phyloP scores from a whole-genome alignment of 2,113 vertebrate species.

The Erythrolamprus reginae region DNA sequence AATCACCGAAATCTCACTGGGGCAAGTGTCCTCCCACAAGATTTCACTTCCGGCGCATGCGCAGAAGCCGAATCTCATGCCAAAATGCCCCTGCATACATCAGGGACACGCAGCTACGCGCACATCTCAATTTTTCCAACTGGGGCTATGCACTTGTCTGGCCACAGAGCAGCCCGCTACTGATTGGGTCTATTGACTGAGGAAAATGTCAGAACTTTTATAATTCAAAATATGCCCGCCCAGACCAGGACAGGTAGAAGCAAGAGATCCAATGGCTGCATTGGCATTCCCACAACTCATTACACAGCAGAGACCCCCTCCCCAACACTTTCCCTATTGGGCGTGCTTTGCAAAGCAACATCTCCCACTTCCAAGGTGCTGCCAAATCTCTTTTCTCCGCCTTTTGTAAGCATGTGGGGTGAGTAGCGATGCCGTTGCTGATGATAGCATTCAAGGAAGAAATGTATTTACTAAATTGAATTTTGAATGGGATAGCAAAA shows the following conservation, averaged over 20 bases:
- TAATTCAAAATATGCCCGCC: not conserved
- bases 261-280: not conserved
- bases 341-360: slow-evolving; percentile 2
- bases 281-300: not conserved
- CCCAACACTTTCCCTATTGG: not conserved
- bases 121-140: too few relatives aligned
- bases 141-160: too few relatives aligned
- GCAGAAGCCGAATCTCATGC: too few relatives aligned
- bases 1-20: too few relatives aligned
- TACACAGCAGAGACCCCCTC: not conserved
- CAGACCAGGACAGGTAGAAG: not conserved
- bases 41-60: too few relatives aligned
- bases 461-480: slow-evolving; percentile 26
- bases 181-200: not conserved
- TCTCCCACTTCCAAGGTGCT: slow-evolving; percentile 4
- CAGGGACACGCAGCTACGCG: too few relatives aligned
- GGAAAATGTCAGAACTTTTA: not conserved
- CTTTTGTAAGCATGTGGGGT: slow-evolving; percentile 12
- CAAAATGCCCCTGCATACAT: too few relatives aligned
- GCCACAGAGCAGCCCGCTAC: too few relatives aligned
- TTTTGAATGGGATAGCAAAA: slow-evolving; percentile 38
- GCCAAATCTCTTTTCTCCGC: slow-evolving; percentile 19
- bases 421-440: not conserved
- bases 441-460: slow-evolving; percentile 32
- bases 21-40: too few relatives aligned